Percentiles rank a stretch among this genome's conserved stretches.
These are phyloP conservation scores for Hofmannophila pseudospretella DNA, from an alignment of 2,888 invertebrate genomes.

Conservation along the genomic window DNA sequence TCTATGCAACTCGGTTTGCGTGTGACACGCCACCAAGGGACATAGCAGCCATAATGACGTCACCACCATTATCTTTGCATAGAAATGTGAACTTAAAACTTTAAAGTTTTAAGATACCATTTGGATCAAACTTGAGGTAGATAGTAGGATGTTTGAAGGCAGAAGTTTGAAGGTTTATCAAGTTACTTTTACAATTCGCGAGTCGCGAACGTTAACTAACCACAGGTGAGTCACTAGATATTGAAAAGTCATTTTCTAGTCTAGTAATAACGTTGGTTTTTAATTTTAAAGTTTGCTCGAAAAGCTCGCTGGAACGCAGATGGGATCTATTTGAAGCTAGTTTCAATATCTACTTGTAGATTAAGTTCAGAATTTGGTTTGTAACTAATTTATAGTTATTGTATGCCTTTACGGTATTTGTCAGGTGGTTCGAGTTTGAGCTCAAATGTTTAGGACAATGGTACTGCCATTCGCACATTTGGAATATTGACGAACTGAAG, in stretches of 20 bases:
- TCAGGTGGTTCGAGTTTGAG: no score
- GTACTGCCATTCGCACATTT: no score
- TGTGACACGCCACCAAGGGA: conserved; percentile 52
- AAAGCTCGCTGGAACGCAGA: background rate
- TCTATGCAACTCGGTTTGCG: conserved; percentile 59
- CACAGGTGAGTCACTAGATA: conserved; percentile 47
- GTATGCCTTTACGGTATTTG: no score
- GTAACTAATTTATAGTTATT: no score
- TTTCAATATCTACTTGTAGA: no score
- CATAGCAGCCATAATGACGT: conserved; percentile 15
- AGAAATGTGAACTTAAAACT: conserved; percentile 13
- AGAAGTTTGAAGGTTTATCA: conserved; percentile 43
- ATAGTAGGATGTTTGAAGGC: conserved; percentile 12
- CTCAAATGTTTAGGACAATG: no score
- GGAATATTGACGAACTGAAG: no score
- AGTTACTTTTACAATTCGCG: conserved; percentile 54
- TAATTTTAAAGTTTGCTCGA: conserved; percentile 8
- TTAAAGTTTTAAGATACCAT: conserved; percentile 3
- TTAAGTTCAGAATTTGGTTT: background rate
- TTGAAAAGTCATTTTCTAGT: conserved; percentile 30
- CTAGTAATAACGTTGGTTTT: conserved; percentile 12
- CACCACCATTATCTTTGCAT: conserved; percentile 11
- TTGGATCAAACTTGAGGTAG: conserved; percentile 5
- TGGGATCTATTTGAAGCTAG: background rate
- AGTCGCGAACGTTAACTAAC: conserved; percentile 52